These are phyloP conservation scores for Pseudorectes ferrugineus DNA, from an alignment of 2,113 vertebrate genomes.

Conservation along the genomic window DNA sequence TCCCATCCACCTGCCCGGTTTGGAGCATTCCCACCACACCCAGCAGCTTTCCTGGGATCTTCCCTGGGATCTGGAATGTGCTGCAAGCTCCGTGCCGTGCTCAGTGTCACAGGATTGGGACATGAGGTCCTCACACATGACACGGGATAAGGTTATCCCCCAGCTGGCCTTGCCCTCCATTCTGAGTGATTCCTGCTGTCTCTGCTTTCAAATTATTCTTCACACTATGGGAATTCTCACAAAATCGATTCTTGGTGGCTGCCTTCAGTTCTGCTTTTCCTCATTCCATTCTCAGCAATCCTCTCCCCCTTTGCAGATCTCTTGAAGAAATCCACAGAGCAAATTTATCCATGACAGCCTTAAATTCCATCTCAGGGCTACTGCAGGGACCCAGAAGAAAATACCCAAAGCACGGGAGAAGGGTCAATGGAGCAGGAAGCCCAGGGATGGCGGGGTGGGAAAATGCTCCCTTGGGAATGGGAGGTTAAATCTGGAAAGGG, in stretches of 20 bases:
- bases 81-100: background rate
- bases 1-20: background rate
- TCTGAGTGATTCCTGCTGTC: background rate
- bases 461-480: background rate
- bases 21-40: background rate
- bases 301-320: background rate
- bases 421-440: background rate
- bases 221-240: fast-evolving
- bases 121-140: fast-evolving
- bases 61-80: background rate
- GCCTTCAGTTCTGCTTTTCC: background rate
- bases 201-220: background rate
- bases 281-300: background rate
- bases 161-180: background rate
- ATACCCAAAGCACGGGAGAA: background rate
- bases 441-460: background rate
- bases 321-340: background rate
- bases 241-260: background rate
- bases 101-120: background rate
- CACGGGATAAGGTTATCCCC: background rate
- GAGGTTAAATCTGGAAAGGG: background rate
- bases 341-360: background rate
- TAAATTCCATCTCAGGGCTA: background rate
- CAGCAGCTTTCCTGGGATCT: background rate
- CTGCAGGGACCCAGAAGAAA: background rate